Evolutionary conservation across 2,113 vertebrate species (phyloP).

Genomic region (Oncorhynchus nerka): DNA sequence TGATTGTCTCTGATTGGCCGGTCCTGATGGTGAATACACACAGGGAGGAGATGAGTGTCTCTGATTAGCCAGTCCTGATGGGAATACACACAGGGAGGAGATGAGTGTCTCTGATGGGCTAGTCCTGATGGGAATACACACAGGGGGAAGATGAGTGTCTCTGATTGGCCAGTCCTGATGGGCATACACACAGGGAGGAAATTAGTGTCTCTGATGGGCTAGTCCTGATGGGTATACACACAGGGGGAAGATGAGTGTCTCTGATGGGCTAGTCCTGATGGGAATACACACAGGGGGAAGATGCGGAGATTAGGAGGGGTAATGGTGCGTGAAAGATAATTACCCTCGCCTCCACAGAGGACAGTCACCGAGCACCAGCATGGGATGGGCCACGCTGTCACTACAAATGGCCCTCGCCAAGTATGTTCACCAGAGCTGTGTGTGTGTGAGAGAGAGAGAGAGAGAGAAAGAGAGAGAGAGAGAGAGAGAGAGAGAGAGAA

Average conservation of each 20-base stretch:
- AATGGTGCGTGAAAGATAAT: slow-evolving; percentile 61
- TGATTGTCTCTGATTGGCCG: too few relatives aligned
- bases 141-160: too few relatives aligned
- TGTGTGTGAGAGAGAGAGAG: not conserved
- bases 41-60: slow-evolving; percentile 22
- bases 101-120: not conserved
- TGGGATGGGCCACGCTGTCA: slow-evolving; percentile 35
- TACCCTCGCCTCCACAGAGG: slow-evolving; percentile 51
- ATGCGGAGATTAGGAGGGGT: slow-evolving; percentile 26
- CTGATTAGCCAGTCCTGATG: slow-evolving; percentile 48
- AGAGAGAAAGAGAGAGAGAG: too few relatives aligned
- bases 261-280: slow-evolving; percentile 49
- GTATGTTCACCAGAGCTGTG: slow-evolving; percentile 45
- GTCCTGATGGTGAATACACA: slow-evolving; percentile 18
- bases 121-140: too few relatives aligned
- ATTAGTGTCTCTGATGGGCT: too few relatives aligned
- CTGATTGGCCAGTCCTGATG: too few relatives aligned
- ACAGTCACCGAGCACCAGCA: slow-evolving; percentile 38
- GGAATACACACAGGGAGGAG: slow-evolving; percentile 11
- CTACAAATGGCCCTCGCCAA: slow-evolving; percentile 37
- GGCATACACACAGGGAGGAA: too few relatives aligned
- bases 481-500: not conserved
- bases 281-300: slow-evolving; percentile 16
- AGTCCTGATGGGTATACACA: slow-evolving; percentile 35
- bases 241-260: slow-evolving; percentile 21